phyloP scores from a whole-genome alignment of 2,888 invertebrate species.

The Hemistola chrysoprasaria region DNA sequence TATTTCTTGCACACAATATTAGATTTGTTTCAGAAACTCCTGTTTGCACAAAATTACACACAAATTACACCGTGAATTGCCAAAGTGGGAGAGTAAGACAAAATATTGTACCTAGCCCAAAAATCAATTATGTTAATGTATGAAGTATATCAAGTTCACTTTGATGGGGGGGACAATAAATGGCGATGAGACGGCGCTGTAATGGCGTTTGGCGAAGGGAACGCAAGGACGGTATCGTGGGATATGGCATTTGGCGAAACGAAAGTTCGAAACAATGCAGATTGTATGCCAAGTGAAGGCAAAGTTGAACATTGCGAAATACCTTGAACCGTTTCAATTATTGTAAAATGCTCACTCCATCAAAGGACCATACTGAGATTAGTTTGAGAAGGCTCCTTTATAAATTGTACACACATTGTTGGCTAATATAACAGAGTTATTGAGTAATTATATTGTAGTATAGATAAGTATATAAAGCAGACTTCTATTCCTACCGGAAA shows the following conservation, averaged over 20 bases:
- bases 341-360: constrained; percentile 6
- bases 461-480: constrained; percentile 25
- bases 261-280: constrained; percentile 27
- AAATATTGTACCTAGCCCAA: constrained; percentile 5
- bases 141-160: neutral
- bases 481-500: constrained; percentile 23
- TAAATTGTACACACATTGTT: constrained; percentile 5
- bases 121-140: constrained; percentile 2
- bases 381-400: constrained; percentile 4
- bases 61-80: constrained; percentile 12
- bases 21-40: constrained; percentile 16
- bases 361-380: constrained; percentile 9
- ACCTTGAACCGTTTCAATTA: constrained; percentile 18
- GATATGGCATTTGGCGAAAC: constrained; percentile 28
- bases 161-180: constrained; percentile 3
- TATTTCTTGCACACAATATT: constrained; percentile 13
- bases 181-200: neutral
- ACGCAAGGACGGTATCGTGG: constrained; percentile 19
- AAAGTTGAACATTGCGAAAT: constrained; percentile 20
- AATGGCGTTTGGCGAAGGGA: constrained; percentile 20
- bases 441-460: constrained; percentile 15
- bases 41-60: constrained; percentile 15
- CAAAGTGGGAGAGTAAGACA: constrained; percentile 7
- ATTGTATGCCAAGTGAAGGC: constrained; percentile 19
- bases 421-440: constrained; percentile 13